A percentile compares a stretch with the other conserved stretches of the same genome.
These are phyloP conservation scores for Leistus spinibarbis DNA, from an alignment of 2,888 invertebrate species.

Conservation along the genomic window DNA sequence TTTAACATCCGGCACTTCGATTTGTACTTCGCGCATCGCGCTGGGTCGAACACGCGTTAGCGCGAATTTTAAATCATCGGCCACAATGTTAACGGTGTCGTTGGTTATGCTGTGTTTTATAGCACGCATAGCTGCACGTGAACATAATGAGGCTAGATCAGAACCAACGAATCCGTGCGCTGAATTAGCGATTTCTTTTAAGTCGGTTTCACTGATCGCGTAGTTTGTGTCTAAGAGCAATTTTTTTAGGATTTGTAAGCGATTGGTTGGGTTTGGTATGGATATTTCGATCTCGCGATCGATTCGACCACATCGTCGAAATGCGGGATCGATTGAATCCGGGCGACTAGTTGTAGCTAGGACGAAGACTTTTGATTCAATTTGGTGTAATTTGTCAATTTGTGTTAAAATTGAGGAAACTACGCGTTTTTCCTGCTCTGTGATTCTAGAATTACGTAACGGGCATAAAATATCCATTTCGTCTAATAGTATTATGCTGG, in stretches of 20 bases:
- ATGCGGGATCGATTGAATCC: conserved; percentile 74
- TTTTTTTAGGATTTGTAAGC: conserved; percentile 72
- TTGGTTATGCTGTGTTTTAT: conserved; percentile 56
- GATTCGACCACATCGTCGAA: conserved; percentile 80
- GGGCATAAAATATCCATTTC: conserved; percentile 84
- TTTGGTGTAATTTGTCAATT: conserved; percentile 60
- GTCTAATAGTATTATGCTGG: conserved; percentile 82
- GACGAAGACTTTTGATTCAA: conserved; percentile 66
- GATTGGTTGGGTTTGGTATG: conserved; percentile 70
- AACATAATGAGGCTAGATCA: conserved; percentile 79
- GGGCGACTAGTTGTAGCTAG: conserved; percentile 80
- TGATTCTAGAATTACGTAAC: conserved; percentile 61
- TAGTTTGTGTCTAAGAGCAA: conserved; percentile 65
- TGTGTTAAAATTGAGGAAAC: conserved; percentile 68
- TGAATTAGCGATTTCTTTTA: conserved; percentile 68
- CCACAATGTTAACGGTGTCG: conserved; percentile 44
- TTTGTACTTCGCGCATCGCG: conserved; percentile 87
- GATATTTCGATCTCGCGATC: conserved; percentile 83
- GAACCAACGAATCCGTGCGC: conserved; percentile 93
- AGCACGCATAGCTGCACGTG: conserved; percentile 72
- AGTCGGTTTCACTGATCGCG: conserved; percentile 61
- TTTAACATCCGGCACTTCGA: conserved; percentile 85
- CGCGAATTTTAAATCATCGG: conserved; percentile 67
- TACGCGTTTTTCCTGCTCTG: conserved; percentile 75
- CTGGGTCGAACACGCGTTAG: conserved; percentile 79